Evolutionary conservation across 1,140 invertebrate genomes (phyloP).

Genomic region (Ostrea denselamellosa): DNA sequence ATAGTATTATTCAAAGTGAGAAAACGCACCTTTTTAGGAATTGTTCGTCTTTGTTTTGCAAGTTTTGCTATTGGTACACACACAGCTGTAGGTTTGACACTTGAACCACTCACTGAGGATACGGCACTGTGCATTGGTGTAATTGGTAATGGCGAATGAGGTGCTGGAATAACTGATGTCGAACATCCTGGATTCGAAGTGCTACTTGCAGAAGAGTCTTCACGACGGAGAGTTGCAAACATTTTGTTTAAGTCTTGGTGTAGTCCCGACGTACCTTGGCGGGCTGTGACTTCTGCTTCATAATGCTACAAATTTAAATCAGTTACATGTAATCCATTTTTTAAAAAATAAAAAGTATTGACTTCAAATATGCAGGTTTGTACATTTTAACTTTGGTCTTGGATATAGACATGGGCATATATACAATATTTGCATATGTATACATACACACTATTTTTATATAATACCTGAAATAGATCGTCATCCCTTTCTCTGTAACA

Average conservation of each 20-base stretch:
- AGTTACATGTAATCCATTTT: neutral
- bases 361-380: neutral
- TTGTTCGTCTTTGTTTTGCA: neutral
- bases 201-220: slow-evolving; percentile 39
- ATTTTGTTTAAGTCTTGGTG: slow-evolving; percentile 60
- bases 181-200: neutral
- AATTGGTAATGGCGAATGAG: neutral
- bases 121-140: neutral
- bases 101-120: neutral
- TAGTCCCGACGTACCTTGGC: slow-evolving; percentile 46
- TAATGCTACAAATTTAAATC: slow-evolving; percentile 56
- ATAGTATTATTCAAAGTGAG: neutral
- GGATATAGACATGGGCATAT: too few species aligned
- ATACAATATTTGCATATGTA: too few species aligned
- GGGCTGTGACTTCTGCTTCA: slow-evolving; percentile 62
- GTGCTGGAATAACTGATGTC: neutral
- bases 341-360: neutral
- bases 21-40: slow-evolving; percentile 2
- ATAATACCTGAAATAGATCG: slow-evolving; percentile 43
- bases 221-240: slow-evolving; percentile 54
- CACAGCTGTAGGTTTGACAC: neutral
- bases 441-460: too few species aligned
- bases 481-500: slow-evolving; percentile 68
- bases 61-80: neutral
- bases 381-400: too few species aligned